Base-by-base conservation (phyloP, 2,113 vertebrate genomes). In the Ancistrus triradiatus region DNA sequence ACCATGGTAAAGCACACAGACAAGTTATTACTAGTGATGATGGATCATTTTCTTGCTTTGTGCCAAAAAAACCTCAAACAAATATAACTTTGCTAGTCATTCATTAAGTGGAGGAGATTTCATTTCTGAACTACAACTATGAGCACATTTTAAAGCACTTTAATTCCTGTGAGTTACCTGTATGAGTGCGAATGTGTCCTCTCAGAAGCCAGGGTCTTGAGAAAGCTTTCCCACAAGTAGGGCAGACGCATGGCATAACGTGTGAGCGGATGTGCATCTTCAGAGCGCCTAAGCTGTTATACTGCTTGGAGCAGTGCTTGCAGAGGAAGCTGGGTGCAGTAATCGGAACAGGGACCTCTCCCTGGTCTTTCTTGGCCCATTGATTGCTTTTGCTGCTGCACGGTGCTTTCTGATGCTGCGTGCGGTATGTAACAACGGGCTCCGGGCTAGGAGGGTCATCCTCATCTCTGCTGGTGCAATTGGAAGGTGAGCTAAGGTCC, bases 241-340 rank as follows among this genome's bases (percentile, higher is more conserved):
- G 86, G n/a, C 96, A 98, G 40, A 98, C 95, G 0, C 96, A 98
- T 46, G 96, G 96, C 72, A 98, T 87, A 0, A 95, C 98, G 86
- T 98, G 96, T 47, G 94, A 97, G 52, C 96, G 91, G 77, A 98
- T 97, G 86, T 98, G 96, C 96, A 98, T 98, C 87, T 98, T 98
- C 63, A 98, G 86, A 24, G 96, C 95, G 1, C 96, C 95, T 76
- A 98, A 82, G 80, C 96, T 98, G 78, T 88, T 88, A 60, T 98
- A 98, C 59, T 97, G 92, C 87, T 97, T 98, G 65, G 92, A 88
- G 60, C 96, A 98, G 85, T 96, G 92, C 70, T 97, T 97, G 90
- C 96, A 98, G 85, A 87, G 92, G 85, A 98, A 89, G 86, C 84
- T 91, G 91, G 81, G 95, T 91, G 17, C 88, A n/a, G n/a, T n/a